phyloP scores from a whole-genome alignment of 2,888 invertebrate species.

The Eupithecia dodoneata region DNA sequence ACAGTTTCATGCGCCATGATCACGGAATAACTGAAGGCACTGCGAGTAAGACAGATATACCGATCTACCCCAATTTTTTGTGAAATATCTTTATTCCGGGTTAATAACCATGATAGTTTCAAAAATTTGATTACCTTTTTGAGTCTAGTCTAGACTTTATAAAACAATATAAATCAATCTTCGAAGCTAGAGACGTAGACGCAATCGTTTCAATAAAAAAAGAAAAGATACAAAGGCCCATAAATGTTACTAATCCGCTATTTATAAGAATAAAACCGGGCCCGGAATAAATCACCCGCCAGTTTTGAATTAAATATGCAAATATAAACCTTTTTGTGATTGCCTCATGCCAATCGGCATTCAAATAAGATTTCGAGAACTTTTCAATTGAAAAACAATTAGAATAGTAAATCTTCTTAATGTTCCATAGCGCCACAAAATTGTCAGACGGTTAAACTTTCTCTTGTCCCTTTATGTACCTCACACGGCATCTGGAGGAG shows the following conservation, averaged over 20 bases:
- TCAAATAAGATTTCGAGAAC: not conserved
- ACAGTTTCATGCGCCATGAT: no score
- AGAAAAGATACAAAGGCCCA: conserved; percentile 12
- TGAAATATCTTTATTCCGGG: no score
- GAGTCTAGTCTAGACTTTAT: not conserved
- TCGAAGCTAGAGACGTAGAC: not conserved
- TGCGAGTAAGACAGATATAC: no score
- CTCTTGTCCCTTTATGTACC: conserved; percentile 24
- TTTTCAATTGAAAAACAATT: not conserved
- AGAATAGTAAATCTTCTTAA: not conserved
- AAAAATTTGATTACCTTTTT: no score
- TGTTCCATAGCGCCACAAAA: not conserved
- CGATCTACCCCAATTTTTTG: no score
- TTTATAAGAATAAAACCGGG: conserved; percentile 25
- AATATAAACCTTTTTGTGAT: conserved; percentile 5
- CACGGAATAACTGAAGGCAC: no score
- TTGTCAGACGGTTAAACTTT: conserved; percentile 23
- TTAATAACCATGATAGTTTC: no score
- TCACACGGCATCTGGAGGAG: conserved; percentile 30
- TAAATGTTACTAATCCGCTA: conserved; percentile 26
- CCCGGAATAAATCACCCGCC: conserved; percentile 19
- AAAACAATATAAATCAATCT: not conserved
- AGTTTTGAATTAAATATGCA: conserved; percentile 14
- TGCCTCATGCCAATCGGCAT: not conserved
- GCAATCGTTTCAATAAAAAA: conserved; percentile 10